Evolutionary conservation across 2,888 invertebrate genomes (phyloP), one percentile per base, ranked within the genome.

Genomic region (Nomada lathburiana): DNA sequence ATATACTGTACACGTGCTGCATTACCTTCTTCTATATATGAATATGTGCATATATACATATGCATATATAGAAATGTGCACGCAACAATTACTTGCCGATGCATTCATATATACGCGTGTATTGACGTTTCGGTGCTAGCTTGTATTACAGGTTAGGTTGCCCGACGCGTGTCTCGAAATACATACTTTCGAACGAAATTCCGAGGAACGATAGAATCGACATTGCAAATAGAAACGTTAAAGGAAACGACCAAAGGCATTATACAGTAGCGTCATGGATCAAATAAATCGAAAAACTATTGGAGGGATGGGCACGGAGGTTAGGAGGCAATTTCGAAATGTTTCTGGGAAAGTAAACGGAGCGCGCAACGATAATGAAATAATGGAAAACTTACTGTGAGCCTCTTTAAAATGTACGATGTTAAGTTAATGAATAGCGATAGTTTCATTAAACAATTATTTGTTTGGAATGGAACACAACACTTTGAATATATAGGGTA

Each of bases 1-100:
- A 81, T 71, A 26, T 70, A 76, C 67, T 42, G 65, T 71, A 60
- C 82, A 76, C 65, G 82, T 62, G 69, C 73, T 50, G 52, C 11
- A 10, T 65, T 76, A 76, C 69, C 82, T 73, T 13, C 26, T 55
- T 47, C 63, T 59, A 52, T 57, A 57, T 50, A 71, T 26, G 36
- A 50, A 55, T 18, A 60, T 50, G 20, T 53, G 11, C 10, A 53
- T 20, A 57, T 23, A 57, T 20, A 26, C 13, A 57, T 20, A 23
- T 26, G 23, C 57, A 20, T 47, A 13, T 55, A 23, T 55, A 42
- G 20, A 26, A 20, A 57, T 20, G 5, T 59, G 52, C 53, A 60
- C 53, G 26, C 20, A 36, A n/a, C 26, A 62, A 44, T 60, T n/a
- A 60, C 11, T 47, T 13, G 47, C 23, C 57, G 13, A 44, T 20